Evolutionary conservation across 2,888 invertebrate species (phyloP).

Genomic region (Plagodis dolabraria): DNA sequence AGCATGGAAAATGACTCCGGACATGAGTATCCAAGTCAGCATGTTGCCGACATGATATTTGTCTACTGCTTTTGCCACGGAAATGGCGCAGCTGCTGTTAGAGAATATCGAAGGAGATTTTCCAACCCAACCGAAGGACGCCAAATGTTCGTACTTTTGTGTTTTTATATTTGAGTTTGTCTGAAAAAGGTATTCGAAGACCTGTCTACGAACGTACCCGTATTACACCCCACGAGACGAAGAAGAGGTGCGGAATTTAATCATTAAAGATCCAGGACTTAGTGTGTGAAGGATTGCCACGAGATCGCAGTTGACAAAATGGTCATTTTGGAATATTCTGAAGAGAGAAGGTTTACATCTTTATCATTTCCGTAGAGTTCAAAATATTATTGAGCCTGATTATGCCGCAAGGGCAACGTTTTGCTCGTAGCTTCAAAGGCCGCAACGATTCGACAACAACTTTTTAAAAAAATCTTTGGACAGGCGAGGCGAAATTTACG

Average conservation of each 20-base stretch:
- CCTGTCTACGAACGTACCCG: constrained; percentile 2
- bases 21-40: too few species aligned
- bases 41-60: too few species aligned
- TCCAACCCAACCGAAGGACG: neutral
- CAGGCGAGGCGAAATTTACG: constrained; percentile 9
- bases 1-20: too few species aligned
- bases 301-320: constrained; percentile 1
- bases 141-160: constrained; percentile 11
- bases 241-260: constrained; percentile 3
- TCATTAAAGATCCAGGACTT: constrained; percentile 6
- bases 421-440: constrained; percentile 8
- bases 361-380: constrained; percentile 12
- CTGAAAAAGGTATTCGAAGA: constrained; percentile 12
- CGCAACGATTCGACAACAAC: neutral
- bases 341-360: constrained; percentile 11
- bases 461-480: constrained; percentile 4
- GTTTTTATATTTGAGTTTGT: neutral
- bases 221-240: constrained; percentile 3
- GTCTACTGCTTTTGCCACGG: too few species aligned
- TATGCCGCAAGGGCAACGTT: constrained; percentile 4
- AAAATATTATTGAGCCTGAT: constrained; percentile 7
- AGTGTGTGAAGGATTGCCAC: constrained; percentile 9
- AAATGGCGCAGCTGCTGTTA: too few species aligned
- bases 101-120: too few species aligned
- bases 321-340: constrained; percentile 7